Base-by-base conservation (phyloP, 2,113 vertebrate species). In the Miniopterus natalensis region DNA sequence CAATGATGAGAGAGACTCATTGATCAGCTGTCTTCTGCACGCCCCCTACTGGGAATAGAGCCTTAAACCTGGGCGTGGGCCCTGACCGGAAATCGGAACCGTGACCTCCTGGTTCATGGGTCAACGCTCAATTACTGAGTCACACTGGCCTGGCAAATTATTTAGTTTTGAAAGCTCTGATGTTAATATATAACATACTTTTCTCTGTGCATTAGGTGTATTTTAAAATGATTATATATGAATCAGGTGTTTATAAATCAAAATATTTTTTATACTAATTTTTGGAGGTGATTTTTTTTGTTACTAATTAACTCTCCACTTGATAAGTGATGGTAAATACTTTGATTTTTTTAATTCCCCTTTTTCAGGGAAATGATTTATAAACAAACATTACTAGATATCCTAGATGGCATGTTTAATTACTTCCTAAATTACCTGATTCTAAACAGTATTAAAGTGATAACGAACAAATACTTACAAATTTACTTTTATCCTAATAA, bases 331-430 rank as follows among this genome's bases (percentile, higher is more conserved):
- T 63, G 81, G 15, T 68, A 59, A 90, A 61, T 4, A 47, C 27
- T 87, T 80, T 70, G 86, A 74, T 96, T 96, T 3, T 88, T 40
- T 83, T 63, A 57, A 78, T 88, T 95, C 31, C 6, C 88, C 36
- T 75, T 80, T 95, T 87, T 88, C n/a, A 87, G 93, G 75, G n/a
- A 92, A 92, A 71, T 95, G 8, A 92, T 74, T 95, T 83, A 78
- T 36, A 92, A 94, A 59, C 17, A 71, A 88, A 42, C 47, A 74
- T 81, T 85, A 42, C 23, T 83, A 9, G 49, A 53, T 91, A 40
- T 88, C 14, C 11, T 95, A 81, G 74, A 81, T 87, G 40, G 29
- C 15, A n/a, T 78, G 94, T 55, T 49, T 88, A n/a, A 91, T 88
- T 87, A 68, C 36, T 94, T 88, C 17, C 55, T 94, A 75, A 96